Base-by-base conservation (phyloP, 2,888 invertebrate genomes). In the Alitta virens region DNA sequence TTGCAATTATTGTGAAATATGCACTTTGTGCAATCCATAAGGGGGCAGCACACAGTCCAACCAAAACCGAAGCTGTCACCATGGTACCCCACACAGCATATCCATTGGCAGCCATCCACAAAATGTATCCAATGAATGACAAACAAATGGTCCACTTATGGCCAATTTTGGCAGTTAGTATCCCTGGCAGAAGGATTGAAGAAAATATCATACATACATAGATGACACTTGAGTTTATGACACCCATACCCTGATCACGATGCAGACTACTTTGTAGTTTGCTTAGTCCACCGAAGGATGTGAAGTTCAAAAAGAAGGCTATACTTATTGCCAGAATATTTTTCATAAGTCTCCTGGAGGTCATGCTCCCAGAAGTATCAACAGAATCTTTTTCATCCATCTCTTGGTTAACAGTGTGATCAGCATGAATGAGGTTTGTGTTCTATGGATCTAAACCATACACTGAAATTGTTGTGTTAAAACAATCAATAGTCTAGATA, bases 101-200 rank as follows among this genome's bases (percentile, higher is more conserved):
- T 78, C 97, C 92, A 83, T 98, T 97, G 46, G 94, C 90, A 51
- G 89, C 92, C 78, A 98, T 95, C 84, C 96, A 98, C 1, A 94
- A 90, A 33, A 92, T 91, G 83, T 97, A 98, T 79, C 94, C 91
- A 74, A 92, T 82, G 90, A 97, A 92, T 62, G 94, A 92, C 64
- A 91, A 81, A 74, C 94, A 92, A 60, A 98, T 86, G 14, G 97
- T 95, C 92, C 95, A 94, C 84, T 98, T 98, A 27, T 60, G 59
- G 3, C 66, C 68, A 38, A 69, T 43, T 5, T 65, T 53, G 7
- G 27, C 40, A 54, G 78, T 76, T n/a, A 76, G 52, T 21, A 75
- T 66, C 14, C 74, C 67, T 7, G 71, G 67, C 1, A 97, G 89
- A 83, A 98, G 94, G 83, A 97, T 91, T 83, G 96, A 97, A 63